phyloP scores from a whole-genome alignment of 2,797 vertebrate species.

The Bryconaethiops microstoma region DNA sequence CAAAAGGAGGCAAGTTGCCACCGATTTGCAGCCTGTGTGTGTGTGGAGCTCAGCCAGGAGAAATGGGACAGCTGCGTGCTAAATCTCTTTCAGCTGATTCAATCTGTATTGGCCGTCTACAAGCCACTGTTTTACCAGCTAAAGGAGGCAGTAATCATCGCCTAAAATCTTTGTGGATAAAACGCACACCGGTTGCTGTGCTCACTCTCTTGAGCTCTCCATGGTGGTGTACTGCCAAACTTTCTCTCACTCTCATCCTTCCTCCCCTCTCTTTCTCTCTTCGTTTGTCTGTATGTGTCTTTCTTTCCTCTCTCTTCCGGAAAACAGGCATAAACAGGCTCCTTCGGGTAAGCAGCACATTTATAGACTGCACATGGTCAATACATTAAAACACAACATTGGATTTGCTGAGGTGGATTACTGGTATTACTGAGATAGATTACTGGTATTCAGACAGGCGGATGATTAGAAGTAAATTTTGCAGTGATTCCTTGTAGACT shows the following conservation, averaged over 20 bases:
- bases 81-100: slow-evolving; percentile 80
- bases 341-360: slow-evolving; percentile 62
- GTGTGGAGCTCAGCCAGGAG: slow-evolving; percentile 61
- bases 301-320: not conserved
- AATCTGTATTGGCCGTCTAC: slow-evolving; percentile 75
- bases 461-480: slow-evolving; percentile 32
- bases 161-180: slow-evolving; percentile 74
- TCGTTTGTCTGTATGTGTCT: not conserved
- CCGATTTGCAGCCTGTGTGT: slow-evolving; percentile 34
- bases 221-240: not conserved
- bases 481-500: slow-evolving; percentile 38
- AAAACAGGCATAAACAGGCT: slow-evolving; percentile 44
- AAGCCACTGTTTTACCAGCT: slow-evolving; percentile 65
- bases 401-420: slow-evolving; percentile 20
- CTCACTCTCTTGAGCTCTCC: slow-evolving; percentile 14
- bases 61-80: slow-evolving; percentile 76
- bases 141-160: slow-evolving; percentile 74
- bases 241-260: not conserved
- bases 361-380: slow-evolving; percentile 45
- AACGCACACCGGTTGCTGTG: slow-evolving; percentile 44
- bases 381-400: slow-evolving; percentile 2
- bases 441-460: slow-evolving; percentile 28
- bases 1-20: slow-evolving; percentile 34
- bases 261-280: not conserved
- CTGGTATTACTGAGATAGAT: slow-evolving; percentile 31